Evolutionary conservation across 2,797 vertebrate genomes (phyloP).

Genomic region (Sciaenops ocellatus): DNA sequence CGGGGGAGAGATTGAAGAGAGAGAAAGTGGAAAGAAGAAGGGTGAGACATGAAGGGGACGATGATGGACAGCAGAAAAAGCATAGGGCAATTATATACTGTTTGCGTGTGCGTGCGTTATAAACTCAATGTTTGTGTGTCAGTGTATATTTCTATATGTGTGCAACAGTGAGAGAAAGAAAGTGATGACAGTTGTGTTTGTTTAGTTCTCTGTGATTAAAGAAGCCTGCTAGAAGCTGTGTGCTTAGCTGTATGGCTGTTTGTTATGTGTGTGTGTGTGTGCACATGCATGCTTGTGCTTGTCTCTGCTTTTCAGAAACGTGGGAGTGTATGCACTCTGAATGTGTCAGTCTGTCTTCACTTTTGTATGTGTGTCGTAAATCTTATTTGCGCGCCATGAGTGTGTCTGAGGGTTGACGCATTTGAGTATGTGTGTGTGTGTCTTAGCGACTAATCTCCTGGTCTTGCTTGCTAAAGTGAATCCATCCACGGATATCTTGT

Average conservation of each 20-base stretch:
- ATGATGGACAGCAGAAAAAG: slow-evolving; percentile 79
- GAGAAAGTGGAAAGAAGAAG: slow-evolving; percentile 64
- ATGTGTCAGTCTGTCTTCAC: slow-evolving; percentile 50
- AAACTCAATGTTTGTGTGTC: slow-evolving; percentile 7
- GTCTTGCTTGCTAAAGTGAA: slow-evolving; percentile 68
- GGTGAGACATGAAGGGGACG: slow-evolving; percentile 70
- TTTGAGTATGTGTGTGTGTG: slow-evolving; percentile 27
- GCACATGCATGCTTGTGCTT: background rate
- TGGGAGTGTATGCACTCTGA: slow-evolving; percentile 41
- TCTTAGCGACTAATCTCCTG: slow-evolving; percentile 57
- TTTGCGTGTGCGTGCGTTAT: slow-evolving; percentile 38
- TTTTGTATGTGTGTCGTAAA: slow-evolving; percentile 51
- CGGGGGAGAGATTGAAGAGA: slow-evolving; percentile 70
- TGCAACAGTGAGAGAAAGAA: slow-evolving; percentile 39
- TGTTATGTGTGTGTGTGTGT: slow-evolving; percentile 27
- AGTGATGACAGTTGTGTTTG: slow-evolving; percentile 75
- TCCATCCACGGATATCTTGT: slow-evolving; percentile 55
- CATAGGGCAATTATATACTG: slow-evolving; percentile 73
- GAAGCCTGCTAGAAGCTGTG: slow-evolving; percentile 61
- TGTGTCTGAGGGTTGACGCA: slow-evolving; percentile 27
- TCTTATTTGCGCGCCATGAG: slow-evolving; percentile 48
- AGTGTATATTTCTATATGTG: slow-evolving; percentile 40
- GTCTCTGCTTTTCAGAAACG: slow-evolving; percentile 38
- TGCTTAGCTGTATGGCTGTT: slow-evolving; percentile 64
- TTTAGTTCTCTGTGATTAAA: slow-evolving; percentile 78